Evolutionary conservation across 2,797 vertebrate genomes (phyloP).

Genomic region (Emydoidea blandingii): DNA sequence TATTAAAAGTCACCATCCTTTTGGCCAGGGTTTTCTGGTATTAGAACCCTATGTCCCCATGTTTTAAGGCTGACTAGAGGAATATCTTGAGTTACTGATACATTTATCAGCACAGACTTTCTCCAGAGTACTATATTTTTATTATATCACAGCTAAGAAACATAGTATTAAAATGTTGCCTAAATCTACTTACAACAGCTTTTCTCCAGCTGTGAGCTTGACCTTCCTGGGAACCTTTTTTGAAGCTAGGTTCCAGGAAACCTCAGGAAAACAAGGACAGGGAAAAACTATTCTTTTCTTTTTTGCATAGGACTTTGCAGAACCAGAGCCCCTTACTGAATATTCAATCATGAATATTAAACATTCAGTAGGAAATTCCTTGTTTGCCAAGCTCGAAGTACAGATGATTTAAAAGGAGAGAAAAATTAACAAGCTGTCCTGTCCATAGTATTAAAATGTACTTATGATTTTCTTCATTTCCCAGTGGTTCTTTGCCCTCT

Average conservation of each 20-base stretch:
- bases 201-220: slow-evolving; percentile 37
- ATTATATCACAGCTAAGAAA: background rate
- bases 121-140: slow-evolving; percentile 57
- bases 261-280: background rate
- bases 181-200: slow-evolving; percentile 36
- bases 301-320: slow-evolving; percentile 19
- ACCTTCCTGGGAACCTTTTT: slow-evolving; percentile 50
- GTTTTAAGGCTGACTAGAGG: slow-evolving; percentile 60
- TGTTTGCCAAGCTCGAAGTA: slow-evolving; percentile 15
- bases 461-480: slow-evolving; percentile 19
- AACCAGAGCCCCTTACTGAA: background rate
- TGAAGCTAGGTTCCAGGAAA: slow-evolving; percentile 25
- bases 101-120: slow-evolving; percentile 40
- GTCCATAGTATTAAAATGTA: background rate
- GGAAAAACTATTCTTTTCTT: background rate
- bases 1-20: slow-evolving; percentile 59
- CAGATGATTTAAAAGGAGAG: slow-evolving; percentile 8
- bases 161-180: slow-evolving; percentile 41
- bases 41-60: slow-evolving; percentile 48
- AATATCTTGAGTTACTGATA: slow-evolving; percentile 59
- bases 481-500: slow-evolving; percentile 25
- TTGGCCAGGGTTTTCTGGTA: slow-evolving; percentile 39
- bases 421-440: slow-evolving; percentile 9
- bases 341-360: slow-evolving; percentile 5
- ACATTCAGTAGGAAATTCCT: accelerated